Evolutionary conservation across 1,140 invertebrate species (phyloP), one percentile per base, ranked within the genome.

Genomic region (Caenorhabditis brenneri): DNA sequence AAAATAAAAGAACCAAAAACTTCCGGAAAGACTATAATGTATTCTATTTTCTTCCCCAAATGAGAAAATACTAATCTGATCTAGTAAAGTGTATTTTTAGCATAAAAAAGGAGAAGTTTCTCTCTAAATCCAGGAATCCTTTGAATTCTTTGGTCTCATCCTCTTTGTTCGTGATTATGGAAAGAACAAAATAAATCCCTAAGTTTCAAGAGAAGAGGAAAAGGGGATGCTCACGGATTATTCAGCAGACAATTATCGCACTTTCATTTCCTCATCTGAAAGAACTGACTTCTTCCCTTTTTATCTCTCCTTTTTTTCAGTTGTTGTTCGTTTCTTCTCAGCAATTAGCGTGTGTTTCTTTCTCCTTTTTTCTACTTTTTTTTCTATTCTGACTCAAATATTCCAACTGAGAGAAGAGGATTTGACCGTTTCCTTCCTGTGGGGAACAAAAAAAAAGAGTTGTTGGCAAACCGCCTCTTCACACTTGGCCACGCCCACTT

Each of bases 361-460:
- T 74, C 36, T 74, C 42, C 22, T 74, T 74, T 22, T 42, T 42
- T 65, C 31, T 65, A 36, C 31, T 65, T 65, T 74, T 24, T 31
- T 19, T 74, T 24, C 42, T 29, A 10, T 16, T 74, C 36, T 74
- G 65, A 74, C 65, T 74, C 65, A 74, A 74, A 19, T 74, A 74
- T 42, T 74, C 65, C 65, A 74, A 74, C 65, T 4, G 49, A 51
- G 19, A 36, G 7, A 24, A 39, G 65, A 74, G 36, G 65, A 74
- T 74, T 74, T 74, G 65, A 74, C 65, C 65, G 65, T 74, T 74
- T 74, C 65, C 65, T 74, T 74, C 65, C 65, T 74, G 65, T 74
- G 65, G 12, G 65, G 58, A 27, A 27, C 24, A 55, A 6, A 15
- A 24, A 15, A 46, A 65, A 36, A 36, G 19, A 36, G 5, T 33